Evolutionary conservation across 1,140 invertebrate species (phyloP), one percentile per base, ranked within the genome.

Genomic region (Colletes gigas): DNA sequence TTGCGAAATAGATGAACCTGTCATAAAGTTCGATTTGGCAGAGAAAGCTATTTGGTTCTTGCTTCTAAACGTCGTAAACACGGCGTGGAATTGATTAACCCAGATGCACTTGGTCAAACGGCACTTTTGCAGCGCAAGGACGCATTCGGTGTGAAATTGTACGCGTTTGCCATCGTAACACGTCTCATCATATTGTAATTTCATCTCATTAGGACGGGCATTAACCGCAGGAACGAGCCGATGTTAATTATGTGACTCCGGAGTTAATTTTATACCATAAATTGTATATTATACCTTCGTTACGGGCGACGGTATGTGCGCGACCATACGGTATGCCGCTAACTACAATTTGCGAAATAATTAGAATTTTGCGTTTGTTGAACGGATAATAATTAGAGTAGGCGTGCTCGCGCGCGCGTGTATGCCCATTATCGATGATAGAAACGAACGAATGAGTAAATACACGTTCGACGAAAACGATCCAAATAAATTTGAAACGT

Each of bases 291-390:
- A n/a, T 47, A 39, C 63, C 14, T 19, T 17, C 47, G 72, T 30
- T 30, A 15, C 59, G 10, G 15, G 39, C 10, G 21, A 39, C 17
- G 47, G 21, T 41, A 12, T 14, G n/a, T 10, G 17, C 19, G 19
- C 15, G 7, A 4, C 57, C 17, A 17, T 9, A 39, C 19, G 44
- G 9, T 14, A 8, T 17, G 12, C 21, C 54, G 63, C 30, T 30
- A 41, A 59, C 74, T 69, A 69, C 44, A 68, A 59, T 59, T 77
- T 54, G n/a, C 65, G 15, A 69, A 69, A 69, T 77, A 77, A 77
- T 77, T 77, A 50, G 41, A 39, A 59, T 60, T n/a, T 50, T 21
- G 19, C 50, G 41, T 50, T 50, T 39, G 1, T 15, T 19, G 4
- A 59, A n/a, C 41, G 39, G 50, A 77, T 77, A 60, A 77, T 69